Evolutionary conservation across 2,797 vertebrate species (phyloP), one percentile per base, ranked within the genome.

Genomic region (Cercopithecus diana): DNA sequence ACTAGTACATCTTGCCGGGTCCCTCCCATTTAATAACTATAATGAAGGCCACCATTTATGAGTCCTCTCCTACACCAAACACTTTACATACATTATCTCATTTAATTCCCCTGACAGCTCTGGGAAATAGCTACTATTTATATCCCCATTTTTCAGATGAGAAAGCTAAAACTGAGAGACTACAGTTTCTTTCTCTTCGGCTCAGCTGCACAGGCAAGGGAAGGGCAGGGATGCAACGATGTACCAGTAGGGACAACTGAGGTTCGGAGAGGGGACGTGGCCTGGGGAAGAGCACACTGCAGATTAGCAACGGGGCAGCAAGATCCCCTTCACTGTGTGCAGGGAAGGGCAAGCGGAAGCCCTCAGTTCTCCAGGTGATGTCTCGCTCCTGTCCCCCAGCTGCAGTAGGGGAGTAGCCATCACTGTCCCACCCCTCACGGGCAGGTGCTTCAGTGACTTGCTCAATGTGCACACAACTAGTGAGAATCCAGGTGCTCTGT

Each of bases 11-110:
- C 87, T 70, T 39, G 2, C 57, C 50, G 70, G 67, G 70, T 45
- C 67, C 89, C 95, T 95, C 95, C 95, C 96, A 55, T 30, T 93
- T 97, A 97, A 96, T 95, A 95, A 79, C 84, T 28, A 33, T 93
- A 89, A 43, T 90, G 83, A 93, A 72, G 48, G 89, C 83, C 64
- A 41, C 80, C 45, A 5, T 33, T 84, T 88, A 14, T 12, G 64
- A 93, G 75, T 52, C 58, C 58, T 52, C 0, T 1, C 55, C 73
- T 2, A 43, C 1, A 48, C 73, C 67, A 64, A 57, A 61, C 83
- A 58, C 91, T 91, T 88, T 48, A 77, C 93, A 90, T 75, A 86
- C 45, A 50, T 84, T 52, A 72, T 43, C 89, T 64, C 48, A 57
- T 41, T 70, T 75, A 58, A 84, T 58, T 36, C 76, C 36, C 14